Evolutionary conservation across 2,888 invertebrate species (phyloP), one percentile per base, ranked within the genome.

Genomic region (Cheilosia impressa): DNA sequence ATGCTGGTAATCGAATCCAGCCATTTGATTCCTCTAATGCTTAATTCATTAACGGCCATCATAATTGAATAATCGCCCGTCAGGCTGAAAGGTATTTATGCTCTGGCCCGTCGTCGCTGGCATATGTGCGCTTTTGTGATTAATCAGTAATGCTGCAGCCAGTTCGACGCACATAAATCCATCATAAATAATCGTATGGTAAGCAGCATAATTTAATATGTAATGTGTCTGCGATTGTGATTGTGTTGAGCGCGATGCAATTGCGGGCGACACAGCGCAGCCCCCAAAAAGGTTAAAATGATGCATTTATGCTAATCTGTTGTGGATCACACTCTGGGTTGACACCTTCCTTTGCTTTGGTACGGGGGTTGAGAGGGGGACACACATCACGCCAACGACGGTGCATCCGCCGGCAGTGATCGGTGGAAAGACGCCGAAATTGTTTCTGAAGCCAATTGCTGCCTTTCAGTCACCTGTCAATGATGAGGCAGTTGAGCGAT

Each of bases 1-100:
- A 38, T 31, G 31, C 38, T 38, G 13, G 38, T 76, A 78, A 78
- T 73, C 72, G 78, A 84, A 79, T 79, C 41, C 69, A 79, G 43
- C 57, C 71, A 76, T 66, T 79, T 79, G 57, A 58, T 41, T 60
- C 65, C 73, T 69, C 57, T 79, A 79, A 79, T 84, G 69, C 71
- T 80, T 85, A 71, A 85, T 85, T 85, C 80, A 85, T 85, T 85
- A 80, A 68, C 76, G 80, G 80, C 71, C 66, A 81, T 81, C 60
- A 72, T 85, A 85, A 85, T 80, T 85, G 80, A 85, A 81, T 77
- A 81, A 81, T 81, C 80, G 85, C 77, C 71, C 45, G 69, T 75
- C 79, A 71, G 69, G n/a, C 75, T 58, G 38, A 52, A 77, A 53
- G 65, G 72, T 52, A 24, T 22, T 52, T 58, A 58, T 43, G 41